Percentiles rank a stretch among this genome's conserved stretches.
Conservation (phyloP, 1,140 invertebrate species). For the Polypedilum vanderplanki region DNA sequence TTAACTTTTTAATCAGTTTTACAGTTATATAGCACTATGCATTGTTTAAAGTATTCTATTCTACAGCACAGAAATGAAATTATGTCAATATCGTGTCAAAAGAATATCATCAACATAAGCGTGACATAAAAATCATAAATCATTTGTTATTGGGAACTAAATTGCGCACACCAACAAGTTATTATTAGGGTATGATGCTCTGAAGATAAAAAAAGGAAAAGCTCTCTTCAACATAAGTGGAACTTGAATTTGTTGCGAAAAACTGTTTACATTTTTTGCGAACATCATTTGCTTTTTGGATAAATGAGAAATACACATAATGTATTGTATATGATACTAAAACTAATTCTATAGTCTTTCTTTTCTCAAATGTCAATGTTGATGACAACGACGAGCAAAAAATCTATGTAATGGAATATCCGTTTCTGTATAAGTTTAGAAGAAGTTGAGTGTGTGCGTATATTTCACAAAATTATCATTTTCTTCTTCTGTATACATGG, state of each 20-base stretch:
- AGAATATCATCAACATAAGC: background rate
- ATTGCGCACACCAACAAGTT: background rate
- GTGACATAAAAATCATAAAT: slow-evolving; percentile 1
- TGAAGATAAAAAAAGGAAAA: background rate
- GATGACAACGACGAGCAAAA: background rate
- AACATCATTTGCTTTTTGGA: background rate
- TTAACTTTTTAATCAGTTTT: too few species aligned
- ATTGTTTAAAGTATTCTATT: background rate
- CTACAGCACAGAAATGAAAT: background rate
- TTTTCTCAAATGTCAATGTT: background rate
- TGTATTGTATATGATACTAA: background rate
- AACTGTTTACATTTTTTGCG: background rate
- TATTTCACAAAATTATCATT: too few species aligned
- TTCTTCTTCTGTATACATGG: too few species aligned
- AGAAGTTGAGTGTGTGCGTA: too few species aligned
- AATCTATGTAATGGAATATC: background rate
- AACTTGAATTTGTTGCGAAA: background rate
- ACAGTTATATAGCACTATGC: background rate
- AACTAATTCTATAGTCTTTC: background rate
- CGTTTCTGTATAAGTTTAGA: too few species aligned
- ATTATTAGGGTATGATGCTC: background rate
- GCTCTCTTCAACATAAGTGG: background rate
- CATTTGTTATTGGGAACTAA: background rate
- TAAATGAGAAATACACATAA: background rate
- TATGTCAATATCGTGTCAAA: slow-evolving; percentile 9